Conservation (phyloP, 2,888 invertebrate species). For the Ptychoptera albimana region DNA sequence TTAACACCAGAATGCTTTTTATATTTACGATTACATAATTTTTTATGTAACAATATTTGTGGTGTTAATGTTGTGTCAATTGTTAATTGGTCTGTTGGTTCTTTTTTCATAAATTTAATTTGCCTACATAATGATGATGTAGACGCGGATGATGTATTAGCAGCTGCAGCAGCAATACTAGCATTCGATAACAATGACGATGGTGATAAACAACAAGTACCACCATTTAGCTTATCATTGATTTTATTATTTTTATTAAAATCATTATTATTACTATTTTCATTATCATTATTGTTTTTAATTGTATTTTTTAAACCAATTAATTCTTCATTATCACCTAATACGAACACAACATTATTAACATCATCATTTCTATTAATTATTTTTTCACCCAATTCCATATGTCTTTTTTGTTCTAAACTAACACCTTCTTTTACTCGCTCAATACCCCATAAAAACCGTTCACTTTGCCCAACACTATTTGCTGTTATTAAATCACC, state of each 20-base stretch:
- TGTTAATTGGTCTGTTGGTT: background rate
- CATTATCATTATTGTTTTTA: too few species aligned
- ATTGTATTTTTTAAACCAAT: slow-evolving; percentile 38
- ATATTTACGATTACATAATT: slow-evolving; percentile 32
- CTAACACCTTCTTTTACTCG: slow-evolving; percentile 25
- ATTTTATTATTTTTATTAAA: background rate
- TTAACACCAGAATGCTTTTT: slow-evolving; percentile 55
- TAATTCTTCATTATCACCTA: slow-evolving; percentile 53
- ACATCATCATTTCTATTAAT: slow-evolving; percentile 12
- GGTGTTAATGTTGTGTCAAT: slow-evolving; percentile 1
- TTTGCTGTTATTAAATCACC: slow-evolving; percentile 29
- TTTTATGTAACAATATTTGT: slow-evolving; percentile 13
- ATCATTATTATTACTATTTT: too few species aligned
- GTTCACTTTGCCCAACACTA: slow-evolving; percentile 23
- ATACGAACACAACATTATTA: slow-evolving; percentile 43
- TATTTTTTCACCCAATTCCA: slow-evolving; percentile 20
- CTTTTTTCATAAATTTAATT: too few species aligned
- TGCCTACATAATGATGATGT: too few species aligned
- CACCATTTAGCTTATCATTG: too few species aligned
- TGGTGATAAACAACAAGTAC: too few species aligned
- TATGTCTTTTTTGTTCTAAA: slow-evolving; percentile 25
- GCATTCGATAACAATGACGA: too few species aligned
- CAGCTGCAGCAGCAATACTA: background rate
- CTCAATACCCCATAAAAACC: slow-evolving; percentile 29
- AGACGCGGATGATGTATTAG: background rate